Evolutionary conservation across 2,113 vertebrate species (phyloP).

Genomic region (Alexandromys fortis): DNA sequence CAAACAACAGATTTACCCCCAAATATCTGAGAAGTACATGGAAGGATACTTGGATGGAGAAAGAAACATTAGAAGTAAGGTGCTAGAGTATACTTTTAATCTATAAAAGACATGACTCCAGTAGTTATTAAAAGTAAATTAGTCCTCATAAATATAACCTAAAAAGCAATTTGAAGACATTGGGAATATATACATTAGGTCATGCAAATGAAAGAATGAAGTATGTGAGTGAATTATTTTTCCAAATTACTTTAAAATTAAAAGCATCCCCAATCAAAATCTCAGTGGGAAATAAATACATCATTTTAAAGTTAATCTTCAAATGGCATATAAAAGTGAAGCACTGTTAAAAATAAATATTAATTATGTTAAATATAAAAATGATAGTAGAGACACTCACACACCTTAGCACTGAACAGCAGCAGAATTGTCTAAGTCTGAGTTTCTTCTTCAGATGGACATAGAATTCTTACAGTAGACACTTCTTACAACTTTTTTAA

Average conservation of each 20-base stretch:
- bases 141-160: neutral
- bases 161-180: neutral
- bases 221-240: neutral
- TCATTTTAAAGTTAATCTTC: conserved; percentile 5
- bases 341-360: neutral
- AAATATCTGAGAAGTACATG: neutral
- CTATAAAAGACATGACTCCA: neutral
- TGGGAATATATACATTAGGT: neutral
- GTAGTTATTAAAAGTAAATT: neutral
- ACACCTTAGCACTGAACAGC: neutral
- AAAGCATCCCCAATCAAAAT: conserved; percentile 55
- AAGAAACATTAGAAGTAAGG: neutral
- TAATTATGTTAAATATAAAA: conserved; percentile 62
- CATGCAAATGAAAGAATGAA: neutral
- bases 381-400: neutral
- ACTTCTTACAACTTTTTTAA: neutral
- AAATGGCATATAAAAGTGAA: neutral
- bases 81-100: neutral
- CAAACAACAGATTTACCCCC: neutral
- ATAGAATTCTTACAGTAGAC: neutral
- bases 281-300: conserved; percentile 5
- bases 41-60: fast-evolving
- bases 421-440: neutral
- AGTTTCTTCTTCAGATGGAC: conserved; percentile 3
- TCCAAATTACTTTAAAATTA: conserved; percentile 62